Conservation (phyloP, 2,797 vertebrate species). For the Anomalospiza imberbis region DNA sequence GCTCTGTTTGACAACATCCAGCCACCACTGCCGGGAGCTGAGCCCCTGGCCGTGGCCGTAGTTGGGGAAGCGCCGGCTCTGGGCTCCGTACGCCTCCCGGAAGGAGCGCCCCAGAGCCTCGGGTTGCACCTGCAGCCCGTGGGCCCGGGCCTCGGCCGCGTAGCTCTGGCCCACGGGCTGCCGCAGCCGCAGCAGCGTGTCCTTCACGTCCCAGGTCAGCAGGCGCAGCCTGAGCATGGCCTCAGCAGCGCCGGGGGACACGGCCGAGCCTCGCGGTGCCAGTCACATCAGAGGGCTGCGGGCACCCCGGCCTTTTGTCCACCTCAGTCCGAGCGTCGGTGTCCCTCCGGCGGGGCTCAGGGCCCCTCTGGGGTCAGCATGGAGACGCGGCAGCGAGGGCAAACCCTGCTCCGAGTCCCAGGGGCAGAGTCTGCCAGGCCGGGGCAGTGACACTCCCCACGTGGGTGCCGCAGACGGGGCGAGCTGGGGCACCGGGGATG, state of each 20-base stretch:
- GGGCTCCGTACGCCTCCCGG: conserved; percentile 65
- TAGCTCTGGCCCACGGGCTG: conserved; percentile 76
- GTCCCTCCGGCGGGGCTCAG: neutral
- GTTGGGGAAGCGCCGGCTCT: conserved; percentile 82
- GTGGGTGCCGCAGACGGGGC: neutral
- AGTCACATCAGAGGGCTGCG: accelerated
- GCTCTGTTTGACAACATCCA: conserved; percentile 78
- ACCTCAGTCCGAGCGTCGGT: accelerated
- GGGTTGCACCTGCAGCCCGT: conserved; percentile 76
- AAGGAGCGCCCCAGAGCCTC: conserved; percentile 77
- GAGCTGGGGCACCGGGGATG: neutral
- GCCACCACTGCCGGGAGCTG: conserved; percentile 87
- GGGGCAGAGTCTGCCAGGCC: neutral
- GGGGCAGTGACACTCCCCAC: neutral
- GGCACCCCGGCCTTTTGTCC: accelerated
- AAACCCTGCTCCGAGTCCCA: too few species aligned
- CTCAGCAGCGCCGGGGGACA: accelerated
- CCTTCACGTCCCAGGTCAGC: conserved; percentile 92
- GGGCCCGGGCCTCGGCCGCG: conserved; percentile 76
- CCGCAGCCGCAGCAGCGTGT: conserved; percentile 88
- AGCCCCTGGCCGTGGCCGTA: conserved; percentile 84
- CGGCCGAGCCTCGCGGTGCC: neutral
- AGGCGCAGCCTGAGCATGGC: conserved; percentile 79
- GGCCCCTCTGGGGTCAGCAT: neutral
- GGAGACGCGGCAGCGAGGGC: accelerated